phyloP scores from a whole-genome alignment of 2,888 invertebrate genomes.

The Microctonus aethiopoides region DNA sequence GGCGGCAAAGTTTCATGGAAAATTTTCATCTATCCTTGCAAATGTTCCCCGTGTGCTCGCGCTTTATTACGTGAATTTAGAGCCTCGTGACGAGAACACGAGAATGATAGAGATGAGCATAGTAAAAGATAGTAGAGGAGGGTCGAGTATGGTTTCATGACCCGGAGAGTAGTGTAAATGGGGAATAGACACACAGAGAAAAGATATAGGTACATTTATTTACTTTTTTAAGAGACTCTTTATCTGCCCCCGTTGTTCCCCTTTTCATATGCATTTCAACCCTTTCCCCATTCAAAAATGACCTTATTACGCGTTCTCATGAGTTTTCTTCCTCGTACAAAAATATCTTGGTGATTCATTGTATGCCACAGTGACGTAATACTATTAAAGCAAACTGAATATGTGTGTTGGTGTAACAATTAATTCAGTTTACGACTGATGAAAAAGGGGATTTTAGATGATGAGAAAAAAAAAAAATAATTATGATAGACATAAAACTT shows the following conservation, averaged over 20 bases:
- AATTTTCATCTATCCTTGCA: conserved; percentile 55
- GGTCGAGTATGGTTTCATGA: conserved; percentile 12
- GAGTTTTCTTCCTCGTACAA: neutral
- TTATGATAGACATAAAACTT: neutral
- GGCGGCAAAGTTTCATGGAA: conserved; percentile 24
- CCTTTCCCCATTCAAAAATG: neutral
- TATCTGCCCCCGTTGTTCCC: neutral
- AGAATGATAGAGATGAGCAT: neutral
- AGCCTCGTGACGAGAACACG: conserved; percentile 36
- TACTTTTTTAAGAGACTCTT: neutral
- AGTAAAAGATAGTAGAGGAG: neutral
- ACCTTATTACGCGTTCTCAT: neutral
- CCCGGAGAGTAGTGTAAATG: neutral
- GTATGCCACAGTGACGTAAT: neutral
- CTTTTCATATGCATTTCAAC: neutral
- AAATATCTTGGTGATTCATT: neutral
- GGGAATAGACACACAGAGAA: neutral
- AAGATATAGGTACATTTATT: neutral
- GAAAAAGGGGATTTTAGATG: neutral
- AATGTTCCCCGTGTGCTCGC: conserved; percentile 45
- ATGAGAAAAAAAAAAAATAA: neutral
- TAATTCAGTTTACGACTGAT: neutral
- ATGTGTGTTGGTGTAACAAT: neutral
- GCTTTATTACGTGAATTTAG: conserved; percentile 57
- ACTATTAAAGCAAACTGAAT: neutral